Evolutionary conservation across 2,888 invertebrate species (phyloP).

Genomic region (Oscheius sp.): DNA sequence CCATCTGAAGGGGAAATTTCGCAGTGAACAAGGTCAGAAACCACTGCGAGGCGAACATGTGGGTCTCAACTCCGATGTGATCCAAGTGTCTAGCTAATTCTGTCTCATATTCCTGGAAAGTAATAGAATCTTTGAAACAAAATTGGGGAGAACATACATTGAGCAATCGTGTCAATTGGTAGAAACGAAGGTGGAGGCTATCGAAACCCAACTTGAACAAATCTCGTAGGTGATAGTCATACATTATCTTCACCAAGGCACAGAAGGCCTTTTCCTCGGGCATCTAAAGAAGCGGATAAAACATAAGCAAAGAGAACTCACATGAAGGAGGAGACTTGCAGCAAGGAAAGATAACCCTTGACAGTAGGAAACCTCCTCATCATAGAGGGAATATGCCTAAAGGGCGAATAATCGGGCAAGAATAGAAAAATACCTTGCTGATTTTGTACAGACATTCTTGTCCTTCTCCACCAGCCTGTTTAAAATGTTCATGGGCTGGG

Average conservation of each 20-base stretch:
- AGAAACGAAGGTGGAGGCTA: slow-evolving; percentile 90
- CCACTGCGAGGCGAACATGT: slow-evolving; percentile 99
- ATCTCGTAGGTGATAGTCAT: slow-evolving; percentile 91
- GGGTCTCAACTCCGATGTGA: slow-evolving; percentile 84
- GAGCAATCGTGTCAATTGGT: slow-evolving; percentile 92
- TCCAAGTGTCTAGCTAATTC: slow-evolving; percentile 76
- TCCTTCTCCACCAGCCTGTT: slow-evolving; percentile 85
- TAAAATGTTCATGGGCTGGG: slow-evolving; percentile 97
- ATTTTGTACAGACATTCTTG: slow-evolving; percentile 95
- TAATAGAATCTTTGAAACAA: not conserved
- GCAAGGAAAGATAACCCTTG: slow-evolving; percentile 98
- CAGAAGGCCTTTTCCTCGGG: slow-evolving; percentile 99
- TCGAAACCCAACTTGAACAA: slow-evolving; percentile 93
- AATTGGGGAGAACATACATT: slow-evolving; percentile 79
- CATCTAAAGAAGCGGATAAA: slow-evolving; percentile 81
- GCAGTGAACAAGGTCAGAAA: slow-evolving; percentile 99
- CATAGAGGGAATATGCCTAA: slow-evolving; percentile 91
- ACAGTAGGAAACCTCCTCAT: slow-evolving; percentile 97
- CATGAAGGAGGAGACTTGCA: slow-evolving; percentile 92
- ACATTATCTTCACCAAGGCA: slow-evolving; percentile 95
- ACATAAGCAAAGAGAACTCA: slow-evolving; percentile 73
- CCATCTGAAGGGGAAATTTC: slow-evolving; percentile 93
- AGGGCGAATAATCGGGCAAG: slow-evolving; percentile 2
- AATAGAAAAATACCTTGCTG: slow-evolving; percentile 78
- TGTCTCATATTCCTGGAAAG: slow-evolving; percentile 75